Evolutionary conservation across 35 echinoderm and acorn worm genomes (phyloP).

Genomic region (Holothuria glaberrima): DNA sequence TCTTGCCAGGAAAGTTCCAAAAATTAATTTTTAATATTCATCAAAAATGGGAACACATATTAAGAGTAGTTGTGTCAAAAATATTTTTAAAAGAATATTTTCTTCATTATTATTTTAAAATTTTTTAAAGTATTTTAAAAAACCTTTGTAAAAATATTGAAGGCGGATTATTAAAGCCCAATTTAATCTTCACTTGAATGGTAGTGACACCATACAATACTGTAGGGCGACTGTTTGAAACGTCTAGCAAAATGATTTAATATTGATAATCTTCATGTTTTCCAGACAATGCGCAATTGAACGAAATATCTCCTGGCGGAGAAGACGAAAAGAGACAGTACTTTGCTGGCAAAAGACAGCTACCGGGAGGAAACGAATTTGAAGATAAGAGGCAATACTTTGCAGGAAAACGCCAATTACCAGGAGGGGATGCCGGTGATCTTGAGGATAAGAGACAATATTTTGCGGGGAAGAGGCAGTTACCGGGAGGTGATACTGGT

Average conservation of each 20-base stretch:
- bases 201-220: not conserved
- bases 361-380: conserved; percentile 38
- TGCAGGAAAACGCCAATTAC: conserved; percentile 14
- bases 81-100: no score
- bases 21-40: no score
- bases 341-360: conserved; percentile 41
- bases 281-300: not conserved
- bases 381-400: not conserved
- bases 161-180: no score
- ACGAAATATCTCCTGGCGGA: conserved; percentile 18
- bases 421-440: not conserved
- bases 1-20: no score
- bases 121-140: no score
- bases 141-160: no score
- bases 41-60: no score
- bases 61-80: no score
- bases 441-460: conserved; percentile 24
- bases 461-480: conserved; percentile 22
- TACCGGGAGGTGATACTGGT: not conserved
- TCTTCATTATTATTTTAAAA: no score
- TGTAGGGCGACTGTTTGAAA: not conserved
- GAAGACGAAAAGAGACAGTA: conserved; percentile 46
- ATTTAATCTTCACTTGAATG: no score
- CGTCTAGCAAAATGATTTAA: not conserved
- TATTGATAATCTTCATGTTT: not conserved